Evolutionary conservation across 1,140 invertebrate species (phyloP).

Genomic region (Ectropis grisescens): DNA sequence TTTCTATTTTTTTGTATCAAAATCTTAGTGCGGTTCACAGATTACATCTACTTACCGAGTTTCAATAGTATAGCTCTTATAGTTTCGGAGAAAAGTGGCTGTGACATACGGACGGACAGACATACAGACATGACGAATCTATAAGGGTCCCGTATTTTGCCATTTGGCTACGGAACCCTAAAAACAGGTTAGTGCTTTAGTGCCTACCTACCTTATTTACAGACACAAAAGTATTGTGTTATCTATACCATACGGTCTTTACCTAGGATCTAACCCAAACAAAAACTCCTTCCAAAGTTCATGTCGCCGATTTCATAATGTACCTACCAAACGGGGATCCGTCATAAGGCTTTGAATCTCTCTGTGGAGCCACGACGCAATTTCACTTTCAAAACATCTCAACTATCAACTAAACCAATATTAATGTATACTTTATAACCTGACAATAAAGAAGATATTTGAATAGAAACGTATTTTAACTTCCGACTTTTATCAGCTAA

Average conservation of each 20-base stretch:
- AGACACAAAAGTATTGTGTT: neutral
- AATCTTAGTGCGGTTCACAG: too few species aligned
- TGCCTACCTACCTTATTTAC: too few species aligned
- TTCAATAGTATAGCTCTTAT: too few species aligned
- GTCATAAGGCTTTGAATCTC: conserved; percentile 62
- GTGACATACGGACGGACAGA: too few species aligned
- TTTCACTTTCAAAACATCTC: conserved; percentile 12
- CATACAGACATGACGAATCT: too few species aligned
- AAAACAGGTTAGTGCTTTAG: too few species aligned
- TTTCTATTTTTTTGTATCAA: too few species aligned
- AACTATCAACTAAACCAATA: conserved; percentile 12
- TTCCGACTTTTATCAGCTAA: conserved; percentile 29
- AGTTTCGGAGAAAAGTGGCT: too few species aligned
- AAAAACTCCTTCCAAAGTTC: conserved; percentile 44
- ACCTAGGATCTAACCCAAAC: conserved; percentile 1
- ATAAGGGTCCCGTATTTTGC: too few species aligned
- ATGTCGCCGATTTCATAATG: conserved; percentile 61
- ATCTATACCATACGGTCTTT: neutral
- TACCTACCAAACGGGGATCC: conserved; percentile 37
- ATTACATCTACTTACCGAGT: too few species aligned
- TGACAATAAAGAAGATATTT: conserved; percentile 7
- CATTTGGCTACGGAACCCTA: too few species aligned
- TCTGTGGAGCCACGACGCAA: conserved; percentile 40
- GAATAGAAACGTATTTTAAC: conserved; percentile 8
- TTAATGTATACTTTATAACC: conserved; percentile 1